Evolutionary conservation across 2,888 invertebrate species (phyloP), one percentile per base, ranked within the genome.

Genomic region (Ametastegia equiseti): DNA sequence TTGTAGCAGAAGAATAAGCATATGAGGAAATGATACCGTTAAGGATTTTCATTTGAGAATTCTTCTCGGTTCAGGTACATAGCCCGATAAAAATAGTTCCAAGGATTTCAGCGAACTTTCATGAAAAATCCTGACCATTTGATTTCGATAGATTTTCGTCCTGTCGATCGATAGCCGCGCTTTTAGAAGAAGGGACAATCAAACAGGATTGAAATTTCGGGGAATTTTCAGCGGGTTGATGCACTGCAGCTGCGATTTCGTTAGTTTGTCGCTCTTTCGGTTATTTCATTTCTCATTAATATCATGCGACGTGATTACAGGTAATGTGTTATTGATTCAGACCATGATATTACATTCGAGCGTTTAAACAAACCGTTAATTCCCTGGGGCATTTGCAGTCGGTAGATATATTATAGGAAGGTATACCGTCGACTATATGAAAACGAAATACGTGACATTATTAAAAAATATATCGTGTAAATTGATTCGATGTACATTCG

Each of bases 321-420:
- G 39, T 75, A 57, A 75, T 75, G 47, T 15, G 54, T 30, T 75
- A 75, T 75, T 75, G 39, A 54, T 39, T 39, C 54, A 54, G 13
- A n/a, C n/a, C n/a, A 54, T 75, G 13, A 57, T 75, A 54, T 57
- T 39, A 36, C 54, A 57, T 19, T 36, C 19, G 33, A 75, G 36
- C 54, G 57, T 75, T 75, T 47, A 19, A 57, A 75, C 39, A 57
- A 39, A 75, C 75, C 54, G 27, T 57, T 75, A 36, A 75, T 57
- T 23, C 54, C 36, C 75, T 19, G 75, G 54, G 57, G 75, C 54
- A 23, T 30, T 45, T 19, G 13, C 50, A 30, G 27, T 19, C n/a
- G n/a, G n/a, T n/a, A n/a, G n/a, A n/a, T n/a, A n/a, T n/a, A n/a
- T n/a, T n/a, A n/a, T n/a, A n/a, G n/a, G n/a, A n/a, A n/a, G n/a